Evolutionary conservation across 2,888 invertebrate species (phyloP).

Genomic region (Melinaea menophilus): DNA sequence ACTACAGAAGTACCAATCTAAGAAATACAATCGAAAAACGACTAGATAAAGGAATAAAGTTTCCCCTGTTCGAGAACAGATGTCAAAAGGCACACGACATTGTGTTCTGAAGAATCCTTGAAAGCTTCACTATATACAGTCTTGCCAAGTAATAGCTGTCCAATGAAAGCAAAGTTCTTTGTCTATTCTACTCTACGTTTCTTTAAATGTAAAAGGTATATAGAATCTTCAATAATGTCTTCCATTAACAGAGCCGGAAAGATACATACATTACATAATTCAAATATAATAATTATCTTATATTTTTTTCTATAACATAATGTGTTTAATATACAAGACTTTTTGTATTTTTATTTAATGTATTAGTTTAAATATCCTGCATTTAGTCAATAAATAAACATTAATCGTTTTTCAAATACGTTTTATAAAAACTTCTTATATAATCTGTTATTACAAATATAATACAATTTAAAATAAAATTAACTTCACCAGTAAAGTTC

Average conservation of each 20-base stretch:
- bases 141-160: constrained; percentile 31
- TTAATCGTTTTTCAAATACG: too few relatives aligned
- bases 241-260: too few relatives aligned
- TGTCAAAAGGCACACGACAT: constrained; percentile 33
- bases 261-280: too few relatives aligned
- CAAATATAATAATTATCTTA: too few relatives aligned
- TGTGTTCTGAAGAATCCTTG: constrained; percentile 28
- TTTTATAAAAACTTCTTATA: too few relatives aligned
- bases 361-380: too few relatives aligned
- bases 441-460: background rate
- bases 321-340: too few relatives aligned
- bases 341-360: too few relatives aligned
- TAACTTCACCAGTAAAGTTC: constrained; percentile 33
- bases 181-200: constrained; percentile 23
- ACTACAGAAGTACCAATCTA: background rate
- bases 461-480: constrained; percentile 31
- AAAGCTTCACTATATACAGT: constrained; percentile 28
- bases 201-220: constrained; percentile 2
- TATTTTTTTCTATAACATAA: too few relatives aligned
- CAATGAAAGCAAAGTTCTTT: constrained; percentile 30
- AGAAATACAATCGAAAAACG: constrained; percentile 17
- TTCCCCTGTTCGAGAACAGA: constrained; percentile 27
- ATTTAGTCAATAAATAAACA: too few relatives aligned
- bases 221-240: too few relatives aligned
- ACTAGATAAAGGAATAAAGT: constrained; percentile 25